These are phyloP conservation scores for Mycteria americana DNA, from an alignment of 2,797 vertebrate species.

Conservation along the genomic window DNA sequence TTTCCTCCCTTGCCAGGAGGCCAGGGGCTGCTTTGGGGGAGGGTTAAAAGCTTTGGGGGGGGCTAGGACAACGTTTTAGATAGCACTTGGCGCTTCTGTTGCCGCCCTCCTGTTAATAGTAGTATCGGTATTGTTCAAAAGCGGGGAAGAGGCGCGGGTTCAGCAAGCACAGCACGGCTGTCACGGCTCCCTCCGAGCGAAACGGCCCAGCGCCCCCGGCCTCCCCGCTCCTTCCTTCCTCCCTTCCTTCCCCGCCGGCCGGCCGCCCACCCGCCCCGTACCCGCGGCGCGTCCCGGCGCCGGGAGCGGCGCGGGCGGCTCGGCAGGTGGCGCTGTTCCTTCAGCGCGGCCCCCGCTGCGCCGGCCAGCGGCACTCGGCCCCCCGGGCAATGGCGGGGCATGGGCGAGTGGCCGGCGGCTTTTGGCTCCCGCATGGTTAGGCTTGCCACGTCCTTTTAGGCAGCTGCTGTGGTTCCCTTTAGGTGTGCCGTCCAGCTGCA, in stretches of 20 bases:
- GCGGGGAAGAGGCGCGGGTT: neutral
- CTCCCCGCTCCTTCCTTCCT: too few species aligned
- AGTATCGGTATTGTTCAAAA: accelerated
- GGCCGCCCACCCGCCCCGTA: neutral
- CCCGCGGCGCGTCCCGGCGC: too few species aligned
- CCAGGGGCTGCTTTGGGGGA: too few species aligned
- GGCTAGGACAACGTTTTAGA: neutral
- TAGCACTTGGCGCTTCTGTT: accelerated
- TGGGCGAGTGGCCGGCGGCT: neutral
- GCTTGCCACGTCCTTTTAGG: accelerated
- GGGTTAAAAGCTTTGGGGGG: neutral
- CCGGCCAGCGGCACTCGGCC: too few species aligned
- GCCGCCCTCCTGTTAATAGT: accelerated
- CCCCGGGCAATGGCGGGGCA: neutral
- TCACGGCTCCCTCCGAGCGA: too few species aligned
- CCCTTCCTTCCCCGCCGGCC: neutral
- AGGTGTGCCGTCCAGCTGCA: accelerated
- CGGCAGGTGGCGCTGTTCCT: constrained; percentile 17
- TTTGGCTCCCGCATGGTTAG: accelerated
- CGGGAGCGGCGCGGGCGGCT: neutral
- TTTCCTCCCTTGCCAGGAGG: neutral
- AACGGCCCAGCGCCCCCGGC: neutral
- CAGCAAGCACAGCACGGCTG: accelerated
- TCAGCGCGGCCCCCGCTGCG: neutral
- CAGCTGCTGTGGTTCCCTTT: neutral